A percentile compares a stretch with the other conserved stretches of the same genome.
Evolutionary conservation across 2,113 vertebrate species (phyloP).

Genomic region (Neolamprologus brichardi): DNA sequence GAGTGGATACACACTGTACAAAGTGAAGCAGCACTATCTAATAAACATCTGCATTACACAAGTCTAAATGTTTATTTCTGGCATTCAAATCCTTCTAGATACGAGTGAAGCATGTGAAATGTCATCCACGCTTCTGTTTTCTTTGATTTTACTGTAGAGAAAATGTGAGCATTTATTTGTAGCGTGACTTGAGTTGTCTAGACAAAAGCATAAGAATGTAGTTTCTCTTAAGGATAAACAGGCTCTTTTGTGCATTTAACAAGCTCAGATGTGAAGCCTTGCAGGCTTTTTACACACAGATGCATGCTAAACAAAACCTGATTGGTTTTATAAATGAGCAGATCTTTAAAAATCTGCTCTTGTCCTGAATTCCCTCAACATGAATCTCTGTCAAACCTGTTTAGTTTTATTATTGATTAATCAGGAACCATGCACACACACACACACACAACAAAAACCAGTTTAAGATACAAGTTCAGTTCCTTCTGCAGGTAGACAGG

Average conservation of each 20-base stretch:
- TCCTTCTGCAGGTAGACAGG: not conserved
- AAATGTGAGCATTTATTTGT: not conserved
- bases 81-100: not conserved
- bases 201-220: not conserved
- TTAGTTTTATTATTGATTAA: not conserved
- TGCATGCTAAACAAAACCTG: not conserved
- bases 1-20: constrained; percentile 20
- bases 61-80: not conserved
- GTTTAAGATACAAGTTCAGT: not conserved
- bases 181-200: not conserved
- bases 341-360: not conserved
- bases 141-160: not conserved
- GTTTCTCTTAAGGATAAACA: not conserved
- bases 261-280: not conserved
- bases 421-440: not conserved
- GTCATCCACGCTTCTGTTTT: not conserved
- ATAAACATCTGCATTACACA: constrained; percentile 50
- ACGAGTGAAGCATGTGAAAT: not conserved
- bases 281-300: not conserved
- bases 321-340: not conserved
- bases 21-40: constrained; percentile 32
- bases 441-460: not conserved
- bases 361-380: not conserved
- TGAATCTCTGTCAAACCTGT: not conserved
- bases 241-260: not conserved